Evolutionary conservation across 2,888 invertebrate genomes (phyloP).

Genomic region (Xylota sylvarum): DNA sequence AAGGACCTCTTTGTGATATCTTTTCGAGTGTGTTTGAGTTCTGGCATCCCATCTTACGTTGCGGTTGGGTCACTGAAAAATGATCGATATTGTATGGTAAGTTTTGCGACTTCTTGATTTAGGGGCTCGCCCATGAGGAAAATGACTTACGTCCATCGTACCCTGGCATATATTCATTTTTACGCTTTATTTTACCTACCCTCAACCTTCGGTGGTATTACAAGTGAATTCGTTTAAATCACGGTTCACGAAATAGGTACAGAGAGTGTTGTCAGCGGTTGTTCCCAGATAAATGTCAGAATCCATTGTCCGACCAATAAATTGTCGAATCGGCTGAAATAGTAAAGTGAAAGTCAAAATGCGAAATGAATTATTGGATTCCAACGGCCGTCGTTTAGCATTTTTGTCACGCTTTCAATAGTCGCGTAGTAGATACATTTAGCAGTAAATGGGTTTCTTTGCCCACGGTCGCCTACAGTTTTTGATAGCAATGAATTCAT

Average conservation of each 20-base stretch:
- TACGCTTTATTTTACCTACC: constrained; percentile 40
- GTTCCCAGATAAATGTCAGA: constrained; percentile 40
- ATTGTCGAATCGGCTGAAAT: constrained; percentile 38
- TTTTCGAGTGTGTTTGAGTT: background rate
- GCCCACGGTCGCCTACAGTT: background rate
- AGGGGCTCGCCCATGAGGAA: constrained; percentile 64
- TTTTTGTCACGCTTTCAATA: constrained; percentile 58
- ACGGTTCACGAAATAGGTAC: constrained; percentile 14
- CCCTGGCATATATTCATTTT: constrained; percentile 4
- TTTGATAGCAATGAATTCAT: background rate
- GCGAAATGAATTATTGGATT: constrained; percentile 36
- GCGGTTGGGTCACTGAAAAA: constrained; percentile 57
- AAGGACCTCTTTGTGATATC: constrained; percentile 15
- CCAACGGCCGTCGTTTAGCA: constrained; percentile 9
- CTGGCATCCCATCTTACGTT: constrained; percentile 27
- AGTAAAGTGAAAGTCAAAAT: constrained; percentile 3
- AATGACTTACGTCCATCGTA: constrained; percentile 57
- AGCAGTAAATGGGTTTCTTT: constrained; percentile 14
- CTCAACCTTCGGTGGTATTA: constrained; percentile 5
- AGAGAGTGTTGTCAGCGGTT: constrained; percentile 32
- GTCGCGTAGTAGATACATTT: background rate
- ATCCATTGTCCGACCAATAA: constrained; percentile 47
- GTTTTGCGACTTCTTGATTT: constrained; percentile 72
- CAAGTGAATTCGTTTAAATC: constrained; percentile 29
- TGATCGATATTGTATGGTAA: constrained; percentile 64